Percentiles rank a stretch among this genome's conserved stretches.
Evolutionary conservation across 1,140 invertebrate genomes (phyloP).

Genomic region (Trachelipus rathkii): DNA sequence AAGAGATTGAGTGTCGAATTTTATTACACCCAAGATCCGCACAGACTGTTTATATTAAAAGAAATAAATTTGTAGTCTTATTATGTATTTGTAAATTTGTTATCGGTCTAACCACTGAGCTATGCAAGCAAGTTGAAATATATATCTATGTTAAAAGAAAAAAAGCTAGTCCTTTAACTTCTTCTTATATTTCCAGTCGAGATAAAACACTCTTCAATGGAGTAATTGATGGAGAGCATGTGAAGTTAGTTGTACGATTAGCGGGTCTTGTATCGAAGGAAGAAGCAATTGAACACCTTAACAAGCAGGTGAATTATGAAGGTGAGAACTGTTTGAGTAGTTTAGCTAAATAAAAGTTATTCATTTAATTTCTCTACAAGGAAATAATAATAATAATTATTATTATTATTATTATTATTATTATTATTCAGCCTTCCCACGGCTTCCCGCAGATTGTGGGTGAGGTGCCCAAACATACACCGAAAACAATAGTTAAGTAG

Average conservation of each 20-base stretch:
- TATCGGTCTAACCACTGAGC: neutral
- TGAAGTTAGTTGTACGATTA: slow-evolving; percentile 61
- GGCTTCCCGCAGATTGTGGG: too few species aligned
- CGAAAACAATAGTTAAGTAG: too few species aligned
- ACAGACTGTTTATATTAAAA: too few species aligned
- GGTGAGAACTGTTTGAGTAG: slow-evolving; percentile 14
- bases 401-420: too few species aligned
- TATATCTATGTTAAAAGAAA: neutral
- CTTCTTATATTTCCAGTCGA: slow-evolving; percentile 62
- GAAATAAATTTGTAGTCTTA: too few species aligned
- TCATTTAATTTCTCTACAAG: too few species aligned
- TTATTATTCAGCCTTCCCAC: too few species aligned
- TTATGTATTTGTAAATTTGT: neutral
- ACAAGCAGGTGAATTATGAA: slow-evolving; percentile 41
- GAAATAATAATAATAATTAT: too few species aligned
- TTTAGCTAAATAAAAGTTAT: too few species aligned
- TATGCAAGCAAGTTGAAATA: neutral
- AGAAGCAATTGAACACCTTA: slow-evolving; percentile 45
- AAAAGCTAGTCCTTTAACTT: slow-evolving; percentile 28
- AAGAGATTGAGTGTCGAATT: too few species aligned
- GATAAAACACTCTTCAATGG: slow-evolving; percentile 69
- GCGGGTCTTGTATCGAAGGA: slow-evolving; percentile 56
- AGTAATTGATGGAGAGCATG: slow-evolving; percentile 63
- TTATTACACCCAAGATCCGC: too few species aligned
- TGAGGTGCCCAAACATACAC: too few species aligned